Base-by-base conservation (phyloP, 2,888 invertebrate species). In the Agonopterix alstromeriana region DNA sequence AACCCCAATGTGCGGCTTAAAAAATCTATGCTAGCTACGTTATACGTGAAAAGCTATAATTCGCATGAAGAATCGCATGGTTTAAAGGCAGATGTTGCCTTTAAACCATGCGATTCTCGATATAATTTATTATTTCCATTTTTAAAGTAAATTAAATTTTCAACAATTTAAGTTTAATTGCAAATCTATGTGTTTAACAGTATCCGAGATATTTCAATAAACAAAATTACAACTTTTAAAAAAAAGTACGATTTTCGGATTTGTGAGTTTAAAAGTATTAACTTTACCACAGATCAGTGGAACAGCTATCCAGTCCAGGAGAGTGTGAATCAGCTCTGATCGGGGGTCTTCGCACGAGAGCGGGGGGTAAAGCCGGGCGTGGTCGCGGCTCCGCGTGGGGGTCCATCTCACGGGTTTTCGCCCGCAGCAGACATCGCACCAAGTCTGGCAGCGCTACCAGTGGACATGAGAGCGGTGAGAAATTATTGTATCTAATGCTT, bases 371-470 rank as follows among this genome's bases (percentile, higher is more conserved):
- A 61, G 89, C 70, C 5, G 80, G 74, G 2, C 84, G 92, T 2
- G 93, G 93, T 0, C 91, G 95, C 1, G 95, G 95, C 10, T 92
- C 92, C 12, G 94, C 95, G 1, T 97, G 97, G 97, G 97, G 97
- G 47, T 96, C 96, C 65, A 97, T 97, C 76, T 96, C 96, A 0
- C 91, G 97, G 57, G 97, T 97, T 35, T 97, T 97, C 67, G 95
- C 97, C 0, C 90, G 97, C 48, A 94, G 95, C 55, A 90, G 96
- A 45, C 95, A 96, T 76, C 93, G 96, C 79, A 95, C 94, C 74
- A 94, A 95, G 69, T 91, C 92, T 41, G 92, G 92, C 43, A 91
- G 90, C 57, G 90, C 86, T 0, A 89, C 91, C 35, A 91, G 90
- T 60, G 91, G 92, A 17, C 93, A 93, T 61, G 93, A 92, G 70